Evolutionary conservation across 2,113 vertebrate species (phyloP), one percentile per base, ranked within the genome.

Genomic region (Prolemur simus): DNA sequence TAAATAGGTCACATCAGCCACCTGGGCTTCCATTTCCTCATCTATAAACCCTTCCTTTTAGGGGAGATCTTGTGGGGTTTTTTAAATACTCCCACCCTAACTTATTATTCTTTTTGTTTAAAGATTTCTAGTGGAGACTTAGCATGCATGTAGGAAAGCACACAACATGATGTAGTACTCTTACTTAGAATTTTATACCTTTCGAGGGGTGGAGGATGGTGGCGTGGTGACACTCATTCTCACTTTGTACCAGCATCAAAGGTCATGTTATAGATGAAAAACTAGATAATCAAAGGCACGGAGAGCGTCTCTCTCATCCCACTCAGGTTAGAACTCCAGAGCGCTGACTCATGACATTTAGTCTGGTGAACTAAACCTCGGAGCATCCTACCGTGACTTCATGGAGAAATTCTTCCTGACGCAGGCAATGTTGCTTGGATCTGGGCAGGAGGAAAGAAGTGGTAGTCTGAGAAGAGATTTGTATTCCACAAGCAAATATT

Each of bases 11-110:
- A 32, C 3, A 12, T 77, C 0, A 11, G 23, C n/a, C 39, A 32
- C 23, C 39, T 11, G 21, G 12, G 15, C 34, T 89, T 95, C 39
- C 21, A 14, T 74, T 84, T 81, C 37, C 73, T 95, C 71, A 56
- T 45, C 54, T 52, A n/a, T 10, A 95, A 87, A 74, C 18, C 14
- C 58, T 94, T 93, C 21, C 74, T 76, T 58, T 74, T 91, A 66
- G 9, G 25, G 4, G 12, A 13, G 8, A 87, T 77, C 14, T 37
- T 81, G 37, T 69, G 20, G 2, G 4, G 27, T 74, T n/a, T 56
- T 92, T 74, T 56, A 34, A 69, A 74, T 77, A 45, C 1, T 23
- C 20, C 25, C 27, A 76, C 8, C 10, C 39, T 89, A 47, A 82
- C 27, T 97, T 78, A 45, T 45, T 82, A 54, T 45, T 80, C 1